Evolutionary conservation across 2,888 invertebrate genomes (phyloP).

Genomic region (Macropis europaea): DNA sequence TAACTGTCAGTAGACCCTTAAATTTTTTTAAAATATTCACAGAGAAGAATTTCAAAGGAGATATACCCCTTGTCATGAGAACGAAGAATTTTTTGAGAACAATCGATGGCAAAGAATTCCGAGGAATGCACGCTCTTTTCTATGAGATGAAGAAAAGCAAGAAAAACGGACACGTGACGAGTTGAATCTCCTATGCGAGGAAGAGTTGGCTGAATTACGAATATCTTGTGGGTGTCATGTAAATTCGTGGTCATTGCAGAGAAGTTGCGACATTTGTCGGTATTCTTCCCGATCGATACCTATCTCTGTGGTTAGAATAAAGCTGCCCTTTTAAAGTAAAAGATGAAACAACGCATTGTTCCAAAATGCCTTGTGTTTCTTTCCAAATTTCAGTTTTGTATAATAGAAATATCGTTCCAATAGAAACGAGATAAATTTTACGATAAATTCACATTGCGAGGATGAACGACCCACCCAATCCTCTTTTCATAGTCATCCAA

Average conservation of each 20-base stretch:
- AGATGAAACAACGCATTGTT: constrained; percentile 2
- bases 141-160: neutral
- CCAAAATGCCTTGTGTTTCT: neutral
- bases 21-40: too few relatives aligned
- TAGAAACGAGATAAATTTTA: too few relatives aligned
- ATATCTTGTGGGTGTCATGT: neutral
- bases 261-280: constrained; percentile 29
- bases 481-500: too few relatives aligned
- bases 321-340: constrained; percentile 9
- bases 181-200: neutral
- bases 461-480: too few relatives aligned
- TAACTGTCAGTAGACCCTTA: too few relatives aligned
- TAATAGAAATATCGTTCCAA: too few relatives aligned
- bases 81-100: neutral
- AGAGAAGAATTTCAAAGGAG: too few relatives aligned
- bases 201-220: neutral
- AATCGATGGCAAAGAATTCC: neutral
- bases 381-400: too few relatives aligned
- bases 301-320: constrained; percentile 29
- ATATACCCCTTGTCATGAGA: too few relatives aligned
- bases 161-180: neutral
- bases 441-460: too few relatives aligned
- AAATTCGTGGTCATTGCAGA: constrained; percentile 13
- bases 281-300: constrained; percentile 40
- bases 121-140: neutral